Base-by-base conservation (phyloP, 2,113 vertebrate species). In the Saguinus midas region DNA sequence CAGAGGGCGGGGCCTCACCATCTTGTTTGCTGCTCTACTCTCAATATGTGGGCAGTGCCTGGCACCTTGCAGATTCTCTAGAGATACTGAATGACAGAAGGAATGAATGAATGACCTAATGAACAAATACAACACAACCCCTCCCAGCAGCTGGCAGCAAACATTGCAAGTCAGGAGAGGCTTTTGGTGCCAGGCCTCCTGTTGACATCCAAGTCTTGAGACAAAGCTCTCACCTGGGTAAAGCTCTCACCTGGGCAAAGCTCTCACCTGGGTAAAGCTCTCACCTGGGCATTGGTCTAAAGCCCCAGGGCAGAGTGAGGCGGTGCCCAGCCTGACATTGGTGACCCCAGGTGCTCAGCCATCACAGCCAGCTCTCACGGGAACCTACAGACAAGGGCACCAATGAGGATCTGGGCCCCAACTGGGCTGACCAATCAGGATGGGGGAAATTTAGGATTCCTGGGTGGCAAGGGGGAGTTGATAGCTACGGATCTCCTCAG, bases 291-390 rank as follows among this genome's bases (percentile, higher is more conserved):
- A 1, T 4, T 11, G 50, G 23, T 43, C n/a, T 21, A 48, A 86
- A 92, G 57, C 14, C 89, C 50, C 0, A 3, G 37, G 43, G 55
- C 7, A 5, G 75, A 18, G 37, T 6, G 40, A 10, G 3, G 81
- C 1, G 2, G 23, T 10, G 1, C 20, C 68, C 50, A n/a, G 43
- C 10, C 48, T 45, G 52, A 32, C 5, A 25, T 0, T 0, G 5
- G 91, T 66, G 23, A 6, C 72, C 72, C 87, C 64, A 70, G 73
- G 72, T 50, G 6, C 57, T 18, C 37, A 3, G n/a, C 32, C 18
- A 2, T 64, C 43, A 32, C 8, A 16, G 32, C 25, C 10, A 5
- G 43, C 50, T 50, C 80, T 94, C 27, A 8, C 0, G 2, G 23
- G 43, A 81, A 9, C 72, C 72, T 37, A 43, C 0, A 6, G 64